These are phyloP conservation scores for Hymenochirus boettgeri DNA, from an alignment of 2,113 vertebrate species.

Conservation along the genomic window DNA sequence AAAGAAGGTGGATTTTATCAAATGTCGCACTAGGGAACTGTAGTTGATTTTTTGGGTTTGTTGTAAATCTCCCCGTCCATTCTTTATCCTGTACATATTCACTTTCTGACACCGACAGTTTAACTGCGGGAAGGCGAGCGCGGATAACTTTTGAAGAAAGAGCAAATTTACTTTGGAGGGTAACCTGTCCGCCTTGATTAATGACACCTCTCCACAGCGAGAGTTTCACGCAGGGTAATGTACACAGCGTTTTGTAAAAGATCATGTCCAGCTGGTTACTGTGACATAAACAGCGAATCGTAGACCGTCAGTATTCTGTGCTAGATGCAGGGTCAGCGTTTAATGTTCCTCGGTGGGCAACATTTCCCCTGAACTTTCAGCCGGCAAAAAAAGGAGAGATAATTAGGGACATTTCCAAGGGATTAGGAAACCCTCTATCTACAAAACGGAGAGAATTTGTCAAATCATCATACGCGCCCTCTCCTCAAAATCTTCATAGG, in stretches of 20 bases:
- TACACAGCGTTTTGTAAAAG: not conserved
- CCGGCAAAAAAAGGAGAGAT: no score
- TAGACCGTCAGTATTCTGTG: not conserved
- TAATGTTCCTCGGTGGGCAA: not conserved
- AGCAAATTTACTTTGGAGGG: constrained; percentile 3
- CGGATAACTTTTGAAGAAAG: not conserved
- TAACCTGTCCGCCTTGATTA: not conserved
- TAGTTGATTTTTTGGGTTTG: no score
- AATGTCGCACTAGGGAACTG: no score
- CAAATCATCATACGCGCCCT: no score
- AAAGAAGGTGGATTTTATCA: no score
- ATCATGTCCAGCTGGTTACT: not conserved
- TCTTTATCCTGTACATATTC: not conserved
- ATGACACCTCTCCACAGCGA: not conserved
- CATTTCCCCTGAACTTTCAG: no score
- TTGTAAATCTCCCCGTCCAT: no score
- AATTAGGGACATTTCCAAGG: no score
- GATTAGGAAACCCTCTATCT: no score
- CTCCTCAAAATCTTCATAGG: no score
- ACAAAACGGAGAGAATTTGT: no score
- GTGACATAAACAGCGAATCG: not conserved
- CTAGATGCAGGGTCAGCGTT: not conserved
- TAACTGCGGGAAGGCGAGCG: not conserved
- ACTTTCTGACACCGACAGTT: not conserved
- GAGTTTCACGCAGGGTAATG: not conserved